A percentile compares a stretch with the other conserved stretches of the same genome.
Evolutionary conservation across 1,140 invertebrate genomes (phyloP).

Genomic region (Drosophila saltans): DNA sequence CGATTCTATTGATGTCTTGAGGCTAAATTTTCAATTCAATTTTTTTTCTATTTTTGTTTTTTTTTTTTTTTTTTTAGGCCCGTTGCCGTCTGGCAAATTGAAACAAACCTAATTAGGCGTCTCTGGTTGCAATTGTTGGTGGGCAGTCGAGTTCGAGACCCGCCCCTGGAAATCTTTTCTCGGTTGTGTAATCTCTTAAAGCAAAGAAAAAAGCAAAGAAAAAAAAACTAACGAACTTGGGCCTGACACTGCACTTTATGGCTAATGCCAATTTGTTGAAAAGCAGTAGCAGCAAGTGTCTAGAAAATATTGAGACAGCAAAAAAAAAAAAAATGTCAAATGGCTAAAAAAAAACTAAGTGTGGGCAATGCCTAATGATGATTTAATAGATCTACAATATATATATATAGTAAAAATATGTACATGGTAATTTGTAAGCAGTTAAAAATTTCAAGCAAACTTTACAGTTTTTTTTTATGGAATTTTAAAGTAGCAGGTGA

Average conservation of each 20-base stretch:
- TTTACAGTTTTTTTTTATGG: too few species aligned
- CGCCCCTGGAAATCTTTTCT: conserved; percentile 32
- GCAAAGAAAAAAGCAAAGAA: conserved; percentile 9
- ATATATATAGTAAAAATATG: not conserved
- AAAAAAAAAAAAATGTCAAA: conserved; percentile 7
- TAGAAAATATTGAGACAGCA: not conserved
- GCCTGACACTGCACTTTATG: conserved; percentile 42
- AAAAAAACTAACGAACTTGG: conserved; percentile 27
- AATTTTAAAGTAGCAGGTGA: too few species aligned
- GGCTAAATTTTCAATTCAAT: conserved; percentile 36
- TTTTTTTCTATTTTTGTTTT: conserved; percentile 3
- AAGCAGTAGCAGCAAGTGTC: conserved; percentile 12
- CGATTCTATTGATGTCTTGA: not conserved
- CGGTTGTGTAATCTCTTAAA: conserved; percentile 43
- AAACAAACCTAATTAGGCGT: conserved; percentile 53
- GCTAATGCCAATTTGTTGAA: conserved; percentile 25
- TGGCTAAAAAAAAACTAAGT: not conserved
- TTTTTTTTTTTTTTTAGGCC: not conserved
- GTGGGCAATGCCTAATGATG: conserved; percentile 16
- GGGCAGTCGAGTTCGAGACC: conserved; percentile 35
- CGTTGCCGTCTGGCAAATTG: conserved; percentile 6
- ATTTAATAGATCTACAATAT: conserved; percentile 19
- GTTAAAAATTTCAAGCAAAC: not conserved
- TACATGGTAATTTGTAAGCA: not conserved
- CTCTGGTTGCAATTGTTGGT: conserved; percentile 35